Conservation (phyloP, 2,113 vertebrate species). For the Podiceps cristatus region DNA sequence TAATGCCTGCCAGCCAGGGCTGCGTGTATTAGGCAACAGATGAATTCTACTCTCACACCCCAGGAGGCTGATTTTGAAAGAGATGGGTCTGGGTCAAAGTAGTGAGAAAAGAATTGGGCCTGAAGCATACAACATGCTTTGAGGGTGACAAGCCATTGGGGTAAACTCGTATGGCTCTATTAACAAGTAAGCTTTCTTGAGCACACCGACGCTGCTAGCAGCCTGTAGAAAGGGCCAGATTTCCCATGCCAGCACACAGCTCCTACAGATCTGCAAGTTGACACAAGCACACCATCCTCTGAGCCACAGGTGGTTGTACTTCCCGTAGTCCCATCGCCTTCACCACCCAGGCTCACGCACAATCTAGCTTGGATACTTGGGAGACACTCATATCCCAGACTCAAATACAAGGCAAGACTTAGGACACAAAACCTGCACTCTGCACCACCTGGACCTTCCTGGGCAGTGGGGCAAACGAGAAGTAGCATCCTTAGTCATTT, state of each 20-base stretch:
- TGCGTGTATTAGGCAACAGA: background rate
- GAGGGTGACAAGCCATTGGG: background rate
- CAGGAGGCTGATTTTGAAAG: background rate
- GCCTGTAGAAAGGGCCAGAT: background rate
- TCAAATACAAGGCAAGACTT: background rate
- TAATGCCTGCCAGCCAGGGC: background rate
- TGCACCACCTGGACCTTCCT: background rate
- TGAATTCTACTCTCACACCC: background rate
- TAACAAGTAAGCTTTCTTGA: background rate
- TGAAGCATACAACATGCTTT: background rate
- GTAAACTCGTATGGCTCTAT: background rate
- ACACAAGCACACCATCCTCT: background rate
- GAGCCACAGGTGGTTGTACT: background rate
- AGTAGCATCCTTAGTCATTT: background rate
- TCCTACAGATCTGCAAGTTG: rapidly evolving
- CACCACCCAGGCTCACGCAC: background rate
- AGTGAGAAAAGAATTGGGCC: background rate
- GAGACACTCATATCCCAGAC: background rate
- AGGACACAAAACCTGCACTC: background rate
- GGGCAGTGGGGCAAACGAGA: background rate
- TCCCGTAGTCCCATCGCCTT: rapidly evolving
- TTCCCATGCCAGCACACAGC: background rate
- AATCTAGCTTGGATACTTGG: background rate
- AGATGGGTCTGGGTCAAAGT: background rate
- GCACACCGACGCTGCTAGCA: background rate